Conservation (phyloP, 2,888 invertebrate genomes). For the Chorisops tibialis region DNA sequence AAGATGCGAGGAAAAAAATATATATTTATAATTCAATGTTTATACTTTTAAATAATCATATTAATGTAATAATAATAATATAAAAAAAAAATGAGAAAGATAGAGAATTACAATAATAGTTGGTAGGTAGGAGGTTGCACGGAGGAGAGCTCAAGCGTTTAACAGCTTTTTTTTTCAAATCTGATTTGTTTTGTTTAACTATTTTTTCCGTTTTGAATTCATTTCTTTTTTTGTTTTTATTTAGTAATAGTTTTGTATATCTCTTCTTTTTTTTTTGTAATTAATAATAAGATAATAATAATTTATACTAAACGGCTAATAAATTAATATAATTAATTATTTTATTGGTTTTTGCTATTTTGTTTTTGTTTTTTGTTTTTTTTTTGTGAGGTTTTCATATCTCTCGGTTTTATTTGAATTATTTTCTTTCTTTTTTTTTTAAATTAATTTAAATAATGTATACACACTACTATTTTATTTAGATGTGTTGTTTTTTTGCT, state of each 20-base stretch:
- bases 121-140: conserved; percentile 13
- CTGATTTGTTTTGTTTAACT: conserved; percentile 31
- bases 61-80: no score
- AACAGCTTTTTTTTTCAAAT: conserved; percentile 30
- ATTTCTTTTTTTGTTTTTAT: conserved; percentile 3
- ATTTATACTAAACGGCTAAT: conserved; percentile 8
- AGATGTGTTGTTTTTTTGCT: conserved; percentile 3
- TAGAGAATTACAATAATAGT: not conserved
- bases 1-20: no score
- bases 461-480: conserved; percentile 1
- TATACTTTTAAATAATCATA: no score
- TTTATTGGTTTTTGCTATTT: conserved; percentile 4
- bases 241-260: conserved; percentile 23
- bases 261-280: conserved; percentile 22
- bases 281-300: conserved; percentile 1
- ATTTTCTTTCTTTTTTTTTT: not conserved
- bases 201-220: conserved; percentile 22
- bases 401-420: not conserved
- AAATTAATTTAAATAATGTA: not conserved
- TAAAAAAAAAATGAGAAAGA: not conserved
- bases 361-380: not conserved
- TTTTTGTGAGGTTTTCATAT: not conserved
- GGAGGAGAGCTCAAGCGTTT: not conserved
- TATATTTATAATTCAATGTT: no score
- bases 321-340: conserved; percentile 8